Base-by-base conservation (phyloP, 2,888 invertebrate species). In the Cyclophora punctaria region DNA sequence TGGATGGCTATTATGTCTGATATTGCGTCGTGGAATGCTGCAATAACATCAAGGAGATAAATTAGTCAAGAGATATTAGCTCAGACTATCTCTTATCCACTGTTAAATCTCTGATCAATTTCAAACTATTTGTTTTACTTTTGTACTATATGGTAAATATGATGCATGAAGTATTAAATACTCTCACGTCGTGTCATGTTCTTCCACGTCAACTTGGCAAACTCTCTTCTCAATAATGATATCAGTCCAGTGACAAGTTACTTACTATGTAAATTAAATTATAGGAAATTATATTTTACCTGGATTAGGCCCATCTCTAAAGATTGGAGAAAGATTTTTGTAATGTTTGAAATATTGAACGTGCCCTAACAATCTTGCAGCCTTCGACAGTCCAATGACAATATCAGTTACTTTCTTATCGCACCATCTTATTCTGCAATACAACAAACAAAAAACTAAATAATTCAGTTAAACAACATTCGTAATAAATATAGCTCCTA, bases 321-420 rank as follows among this genome's bases (percentile, higher is more conserved):
- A 88, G 6, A 85, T 58, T 0, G 90, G 83, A 2, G 91, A 89
- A 54, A 90, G 85, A 54, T 90, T 71, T 40, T 86, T 82, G 60
- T 93, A 93, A 54, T 90, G 90, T 58, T 90, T 84, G 66, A 90
- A 92, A 64, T 93, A 93, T 62, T 92, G 90, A 1, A 93, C 90
- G 57, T 93, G 92, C 0, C 92, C 92, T 71, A 93, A 57, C 2
- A 88, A 68, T 56, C 86, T 71, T 3, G 86, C 86, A 5, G 84
- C 83, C 57, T 82, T 67, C 1, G 86, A 84, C 42, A 87, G 57
- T 0, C 78, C 81, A 1, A 81, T 73, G 0, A 78, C 79, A 0
- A 81, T 64, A 47, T 87, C 83, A 0, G 76, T 75, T 2, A 81
- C 67, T 48, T 80, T 80, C 46, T 83, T 80, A 5, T 82, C 83